Evolutionary conservation across 2,888 invertebrate species (phyloP), one percentile per base, ranked within the genome.

Genomic region (Lagria hirta): DNA sequence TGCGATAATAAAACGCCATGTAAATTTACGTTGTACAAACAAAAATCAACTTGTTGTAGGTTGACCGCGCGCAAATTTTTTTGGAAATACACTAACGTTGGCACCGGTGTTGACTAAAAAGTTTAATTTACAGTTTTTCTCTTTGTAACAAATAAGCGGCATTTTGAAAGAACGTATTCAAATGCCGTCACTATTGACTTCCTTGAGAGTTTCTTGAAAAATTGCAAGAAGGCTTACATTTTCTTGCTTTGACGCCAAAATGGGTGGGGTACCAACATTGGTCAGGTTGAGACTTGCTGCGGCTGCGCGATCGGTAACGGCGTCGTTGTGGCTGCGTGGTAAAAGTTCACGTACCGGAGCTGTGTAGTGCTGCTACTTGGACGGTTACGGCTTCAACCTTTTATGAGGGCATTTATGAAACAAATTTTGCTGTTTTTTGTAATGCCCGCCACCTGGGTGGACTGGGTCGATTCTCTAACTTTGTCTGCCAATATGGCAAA

Each of bases 1-100:
- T 0, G 55, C 55, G 3, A 57, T 29, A 3, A 52, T 7, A 22
- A 57, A 57, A 3, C 28, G 17, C 52, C 52, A 57, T 15, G 14
- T 10, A 34, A 45, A 51, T 6, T 26, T 12, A 5, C 48, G 38
- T 7, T 52, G 26, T 6, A 55, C 20, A 7, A 42, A 43, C 8
- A 56, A 33, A 26, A 50, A 30, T 26, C 50, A 11, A 2, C n/a
- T 11, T 11, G 29, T 1, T 7, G 13, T 18, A n/a, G 20, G 21
- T 28, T 27, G 6, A 6, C 46, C 41, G 32, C 14, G 24, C 5
- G 28, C 28, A n/a, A n/a, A n/a, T n/a, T n/a, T n/a, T n/a, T n/a
- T n/a, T n/a, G n/a, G n/a, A n/a, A n/a, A n/a, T n/a, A n/a, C n/a
- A n/a, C n/a, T n/a, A n/a, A n/a, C n/a, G n/a, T n/a, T n/a, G n/a